Percentiles rank a stretch among this genome's conserved stretches.
These are phyloP conservation scores for Caracal caracal DNA, from an alignment of 2,113 vertebrate species.

Conservation along the genomic window DNA sequence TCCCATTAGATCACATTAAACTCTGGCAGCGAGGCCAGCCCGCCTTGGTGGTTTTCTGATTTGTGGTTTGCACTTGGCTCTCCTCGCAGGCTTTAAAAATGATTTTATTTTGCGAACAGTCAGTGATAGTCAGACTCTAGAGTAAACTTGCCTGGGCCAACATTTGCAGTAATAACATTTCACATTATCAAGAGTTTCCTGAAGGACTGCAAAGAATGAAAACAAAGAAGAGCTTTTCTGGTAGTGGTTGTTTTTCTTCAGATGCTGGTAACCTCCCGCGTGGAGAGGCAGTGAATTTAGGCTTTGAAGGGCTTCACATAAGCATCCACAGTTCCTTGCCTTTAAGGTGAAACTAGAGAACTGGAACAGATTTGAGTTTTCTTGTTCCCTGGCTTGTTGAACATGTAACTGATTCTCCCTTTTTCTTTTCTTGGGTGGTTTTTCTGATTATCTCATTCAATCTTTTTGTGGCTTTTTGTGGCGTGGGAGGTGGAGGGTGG, in stretches of 20 bases:
- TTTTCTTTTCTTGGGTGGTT: constrained; percentile 63
- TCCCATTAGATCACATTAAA: constrained; percentile 88
- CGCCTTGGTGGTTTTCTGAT: constrained; percentile 88
- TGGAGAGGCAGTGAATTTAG: constrained; percentile 60
- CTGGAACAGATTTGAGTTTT: constrained; percentile 52
- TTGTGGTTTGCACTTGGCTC: constrained; percentile 89
- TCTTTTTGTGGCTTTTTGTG: constrained; percentile 46
- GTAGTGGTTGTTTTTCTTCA: constrained; percentile 78
- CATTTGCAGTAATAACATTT: constrained; percentile 86
- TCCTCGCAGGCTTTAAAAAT: constrained; percentile 85
- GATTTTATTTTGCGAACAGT: constrained; percentile 88
- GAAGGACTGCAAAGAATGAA: constrained; percentile 82
- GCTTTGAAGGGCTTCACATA: constrained; percentile 62
- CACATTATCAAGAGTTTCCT: constrained; percentile 86
- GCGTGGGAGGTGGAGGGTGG: background rate
- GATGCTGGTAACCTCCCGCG: constrained; percentile 68
- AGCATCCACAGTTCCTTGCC: constrained; percentile 64
- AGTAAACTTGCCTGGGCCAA: constrained; percentile 85
- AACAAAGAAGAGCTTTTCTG: constrained; percentile 80
- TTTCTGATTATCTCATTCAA: constrained; percentile 56
- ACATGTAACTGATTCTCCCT: constrained; percentile 37
- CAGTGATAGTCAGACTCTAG: constrained; percentile 86
- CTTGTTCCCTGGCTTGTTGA: constrained; percentile 55
- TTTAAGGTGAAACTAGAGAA: constrained; percentile 71
- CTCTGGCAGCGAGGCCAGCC: constrained; percentile 85